These are phyloP conservation scores for Rhea pennata DNA, from an alignment of 2,113 vertebrate species.

Conservation along the genomic window DNA sequence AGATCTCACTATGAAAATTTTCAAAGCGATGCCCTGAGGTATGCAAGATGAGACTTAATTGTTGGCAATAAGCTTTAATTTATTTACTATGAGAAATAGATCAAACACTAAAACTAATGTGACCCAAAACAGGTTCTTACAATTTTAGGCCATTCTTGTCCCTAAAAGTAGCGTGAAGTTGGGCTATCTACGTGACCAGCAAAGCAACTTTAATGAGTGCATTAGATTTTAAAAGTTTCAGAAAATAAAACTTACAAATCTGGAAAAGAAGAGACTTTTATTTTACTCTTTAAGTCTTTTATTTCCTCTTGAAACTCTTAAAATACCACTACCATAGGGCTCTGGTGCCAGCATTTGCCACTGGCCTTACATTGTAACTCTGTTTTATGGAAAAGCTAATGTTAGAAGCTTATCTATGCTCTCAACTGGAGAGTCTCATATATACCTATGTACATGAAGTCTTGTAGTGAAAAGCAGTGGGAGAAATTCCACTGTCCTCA, in stretches of 20 bases:
- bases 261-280: neutral
- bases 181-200: neutral
- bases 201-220: neutral
- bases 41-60: constrained; percentile 10
- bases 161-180: neutral
- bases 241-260: neutral
- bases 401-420: constrained; percentile 17
- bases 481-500: constrained; percentile 7
- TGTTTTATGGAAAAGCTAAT: constrained; percentile 9
- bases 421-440: constrained; percentile 33
- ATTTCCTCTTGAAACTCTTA: neutral
- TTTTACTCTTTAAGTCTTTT: neutral
- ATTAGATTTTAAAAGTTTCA: neutral
- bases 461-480: neutral
- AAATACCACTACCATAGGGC: neutral
- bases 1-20: constrained; percentile 24
- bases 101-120: neutral
- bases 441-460: neutral
- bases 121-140: neutral
- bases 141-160: neutral
- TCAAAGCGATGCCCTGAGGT: neutral
- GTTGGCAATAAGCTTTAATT: constrained; percentile 19
- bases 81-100: constrained; percentile 12
- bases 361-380: neutral
- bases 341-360: constrained; percentile 6